A percentile compares a stretch with the other conserved stretches of the same genome.
These are phyloP conservation scores for Pitangus sulphuratus DNA, from an alignment of 2,797 vertebrate species.

Conservation along the genomic window DNA sequence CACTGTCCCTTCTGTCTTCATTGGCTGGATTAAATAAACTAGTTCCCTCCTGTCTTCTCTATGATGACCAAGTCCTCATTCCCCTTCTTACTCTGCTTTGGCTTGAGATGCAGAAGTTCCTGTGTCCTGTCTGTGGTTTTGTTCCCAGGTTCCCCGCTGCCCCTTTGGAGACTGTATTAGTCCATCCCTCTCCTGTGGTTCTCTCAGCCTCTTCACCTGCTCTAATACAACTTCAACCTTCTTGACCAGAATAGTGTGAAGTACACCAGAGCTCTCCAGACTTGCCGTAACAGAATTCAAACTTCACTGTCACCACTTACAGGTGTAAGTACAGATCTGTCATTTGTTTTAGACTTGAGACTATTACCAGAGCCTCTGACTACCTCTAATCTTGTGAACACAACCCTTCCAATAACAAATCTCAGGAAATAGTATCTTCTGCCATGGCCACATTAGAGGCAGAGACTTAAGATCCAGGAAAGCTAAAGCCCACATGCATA, in stretches of 20 bases:
- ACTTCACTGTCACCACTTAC: background rate
- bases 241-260: background rate
- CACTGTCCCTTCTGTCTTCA: background rate
- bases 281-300: background rate
- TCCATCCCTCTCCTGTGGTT: background rate
- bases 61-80: background rate
- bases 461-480: background rate
- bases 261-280: background rate
- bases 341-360: background rate
- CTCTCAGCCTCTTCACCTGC: background rate
- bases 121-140: background rate
- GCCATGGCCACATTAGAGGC: background rate
- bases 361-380: background rate
- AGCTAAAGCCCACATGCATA: background rate
- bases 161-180: background rate
- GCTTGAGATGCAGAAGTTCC: background rate
- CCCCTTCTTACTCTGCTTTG: background rate
- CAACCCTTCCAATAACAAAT: background rate
- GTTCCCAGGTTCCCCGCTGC: background rate
- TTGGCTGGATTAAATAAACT: background rate
- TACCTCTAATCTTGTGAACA: background rate
- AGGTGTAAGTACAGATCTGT: background rate
- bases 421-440: background rate
- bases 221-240: background rate
- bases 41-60: background rate